Conservation (phyloP, 2,888 invertebrate genomes). For the Uloborus plumipes region DNA sequence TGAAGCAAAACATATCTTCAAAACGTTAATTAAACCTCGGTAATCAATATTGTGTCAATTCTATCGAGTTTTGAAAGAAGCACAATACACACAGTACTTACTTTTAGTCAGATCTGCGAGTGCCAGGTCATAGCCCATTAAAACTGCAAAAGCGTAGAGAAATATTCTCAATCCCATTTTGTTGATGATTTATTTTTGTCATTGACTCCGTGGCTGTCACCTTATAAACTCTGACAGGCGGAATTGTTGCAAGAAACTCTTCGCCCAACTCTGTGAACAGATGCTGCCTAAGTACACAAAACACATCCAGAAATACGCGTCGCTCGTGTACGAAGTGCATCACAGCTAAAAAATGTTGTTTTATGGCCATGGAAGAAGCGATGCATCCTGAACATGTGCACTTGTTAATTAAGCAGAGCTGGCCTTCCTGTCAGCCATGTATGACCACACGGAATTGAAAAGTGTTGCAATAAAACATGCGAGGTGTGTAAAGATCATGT, state of each 20-base stretch:
- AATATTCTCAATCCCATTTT: background rate
- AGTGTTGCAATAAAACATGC: too few species aligned
- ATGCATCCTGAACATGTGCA: background rate
- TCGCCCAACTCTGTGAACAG: background rate
- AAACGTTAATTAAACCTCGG: too few species aligned
- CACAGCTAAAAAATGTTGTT: constrained; percentile 29
- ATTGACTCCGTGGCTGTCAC: background rate
- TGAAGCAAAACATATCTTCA: too few species aligned
- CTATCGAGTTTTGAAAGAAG: too few species aligned
- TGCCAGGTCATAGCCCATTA: too few species aligned
- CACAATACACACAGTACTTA: too few species aligned
- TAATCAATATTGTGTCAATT: too few species aligned
- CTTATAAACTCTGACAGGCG: background rate
- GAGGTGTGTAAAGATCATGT: too few species aligned
- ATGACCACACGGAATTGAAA: background rate
- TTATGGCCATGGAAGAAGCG: constrained; percentile 9
- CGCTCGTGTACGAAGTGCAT: constrained; percentile 15
- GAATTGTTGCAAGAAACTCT: background rate
- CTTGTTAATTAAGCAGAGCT: too few species aligned
- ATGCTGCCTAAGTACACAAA: constrained; percentile 23
- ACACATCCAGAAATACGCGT: constrained; percentile 18
- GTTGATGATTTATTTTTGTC: background rate
- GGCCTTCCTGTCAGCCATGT: background rate
- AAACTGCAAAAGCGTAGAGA: background rate
- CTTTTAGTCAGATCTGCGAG: too few species aligned